Percentiles rank a stretch among this genome's conserved stretches.
Evolutionary conservation across 2,888 invertebrate species (phyloP).

Genomic region (Agrilus cyanescens): DNA sequence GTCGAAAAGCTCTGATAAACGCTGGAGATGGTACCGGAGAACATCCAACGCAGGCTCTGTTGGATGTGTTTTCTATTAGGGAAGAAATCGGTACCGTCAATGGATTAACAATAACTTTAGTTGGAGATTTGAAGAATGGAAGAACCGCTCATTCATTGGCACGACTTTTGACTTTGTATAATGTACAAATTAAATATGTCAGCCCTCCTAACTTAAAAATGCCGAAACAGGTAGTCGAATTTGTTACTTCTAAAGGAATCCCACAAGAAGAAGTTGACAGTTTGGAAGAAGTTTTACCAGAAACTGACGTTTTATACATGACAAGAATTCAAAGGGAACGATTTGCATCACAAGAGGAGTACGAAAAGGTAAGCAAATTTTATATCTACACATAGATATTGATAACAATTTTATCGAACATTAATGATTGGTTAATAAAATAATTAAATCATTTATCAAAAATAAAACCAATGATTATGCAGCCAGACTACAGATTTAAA

Average conservation of each 20-base stretch:
- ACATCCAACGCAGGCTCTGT: constrained; percentile 93
- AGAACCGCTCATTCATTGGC: constrained; percentile 97
- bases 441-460: no score
- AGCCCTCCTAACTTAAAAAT: constrained; percentile 78
- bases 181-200: constrained; percentile 86
- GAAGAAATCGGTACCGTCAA: constrained; percentile 99
- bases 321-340: constrained; percentile 94
- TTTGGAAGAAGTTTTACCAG: constrained; percentile 77
- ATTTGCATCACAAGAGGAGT: constrained; percentile 73
- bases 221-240: constrained; percentile 78
- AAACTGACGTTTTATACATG: constrained; percentile 97
- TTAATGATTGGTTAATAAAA: no score
- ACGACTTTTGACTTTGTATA: constrained; percentile 83
- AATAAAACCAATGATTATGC: no score
- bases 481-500: no score
- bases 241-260: constrained; percentile 66
- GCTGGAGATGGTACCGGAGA: constrained; percentile 97
- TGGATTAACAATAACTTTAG: constrained; percentile 92
- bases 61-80: constrained; percentile 95
- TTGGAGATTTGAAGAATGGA: constrained; percentile 95
- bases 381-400: neutral
- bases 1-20: constrained; percentile 88
- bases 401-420: no score
- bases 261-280: constrained; percentile 58
- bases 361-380: constrained; percentile 55